phyloP scores from a whole-genome alignment of 2,888 invertebrate genomes.

The Tenthredo amoena region DNA sequence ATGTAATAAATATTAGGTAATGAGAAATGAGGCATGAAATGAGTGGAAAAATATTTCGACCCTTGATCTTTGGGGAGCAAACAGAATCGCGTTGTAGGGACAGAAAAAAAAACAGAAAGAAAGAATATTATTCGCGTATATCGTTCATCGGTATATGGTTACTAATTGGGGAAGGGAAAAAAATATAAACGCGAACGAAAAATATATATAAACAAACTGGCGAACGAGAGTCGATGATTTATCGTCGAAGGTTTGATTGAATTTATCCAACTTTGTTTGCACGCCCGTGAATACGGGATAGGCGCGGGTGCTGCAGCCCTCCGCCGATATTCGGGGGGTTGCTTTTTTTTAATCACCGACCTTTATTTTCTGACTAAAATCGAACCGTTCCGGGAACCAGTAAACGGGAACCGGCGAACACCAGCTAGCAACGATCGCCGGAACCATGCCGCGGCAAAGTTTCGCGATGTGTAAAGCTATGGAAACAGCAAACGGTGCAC shows the following conservation, averaged over 20 bases:
- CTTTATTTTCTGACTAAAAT: conserved; percentile 35
- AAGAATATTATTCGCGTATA: neutral
- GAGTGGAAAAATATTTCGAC: neutral
- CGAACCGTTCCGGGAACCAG: neutral
- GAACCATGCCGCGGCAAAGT: conserved; percentile 15
- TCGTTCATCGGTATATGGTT: conserved; percentile 2
- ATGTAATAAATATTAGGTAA: neutral
- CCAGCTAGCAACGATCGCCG: neutral
- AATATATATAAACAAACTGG: conserved; percentile 31
- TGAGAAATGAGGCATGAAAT: neutral
- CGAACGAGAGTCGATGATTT: conserved; percentile 72
- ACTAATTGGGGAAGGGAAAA: neutral
- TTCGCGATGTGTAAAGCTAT: conserved; percentile 30
- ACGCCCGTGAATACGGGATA: conserved; percentile 59
- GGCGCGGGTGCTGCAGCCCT: conserved; percentile 57
- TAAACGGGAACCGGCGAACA: neutral
- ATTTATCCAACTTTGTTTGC: conserved; percentile 74
- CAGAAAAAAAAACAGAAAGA: too few species aligned
- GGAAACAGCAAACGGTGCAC: conserved; percentile 49
- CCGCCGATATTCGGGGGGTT: conserved; percentile 54
- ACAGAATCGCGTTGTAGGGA: neutral
- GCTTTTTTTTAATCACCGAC: conserved; percentile 49
- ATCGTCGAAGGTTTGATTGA: conserved; percentile 77
- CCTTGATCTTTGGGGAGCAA: conserved; percentile 31
- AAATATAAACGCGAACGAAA: conserved; percentile 7